Conservation (phyloP, 2,113 vertebrate species). For the Phrynocephalus versicolor region DNA sequence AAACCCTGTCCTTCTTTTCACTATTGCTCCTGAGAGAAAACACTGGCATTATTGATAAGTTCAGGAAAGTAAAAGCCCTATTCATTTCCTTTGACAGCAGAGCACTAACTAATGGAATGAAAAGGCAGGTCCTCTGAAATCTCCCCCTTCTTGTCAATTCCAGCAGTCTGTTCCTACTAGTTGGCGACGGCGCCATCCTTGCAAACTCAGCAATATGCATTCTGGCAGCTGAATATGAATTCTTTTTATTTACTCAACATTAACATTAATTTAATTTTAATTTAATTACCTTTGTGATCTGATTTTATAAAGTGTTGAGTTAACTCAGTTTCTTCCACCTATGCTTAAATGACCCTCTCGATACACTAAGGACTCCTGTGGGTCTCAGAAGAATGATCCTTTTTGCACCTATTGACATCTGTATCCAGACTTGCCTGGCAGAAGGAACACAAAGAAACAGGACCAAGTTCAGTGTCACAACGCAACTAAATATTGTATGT, state of each 20-base stretch:
- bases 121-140: not conserved
- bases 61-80: not conserved
- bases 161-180: not conserved
- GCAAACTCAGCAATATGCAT: not conserved
- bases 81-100: not conserved
- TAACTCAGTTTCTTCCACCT: no score
- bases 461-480: not conserved
- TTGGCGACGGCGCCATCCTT: not conserved
- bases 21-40: not conserved
- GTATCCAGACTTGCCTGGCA: not conserved
- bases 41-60: not conserved
- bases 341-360: not conserved
- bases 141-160: not conserved
- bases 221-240: not conserved
- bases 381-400: no score
- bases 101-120: not conserved
- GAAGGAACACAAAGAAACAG: not conserved
- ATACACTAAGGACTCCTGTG: not conserved
- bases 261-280: not conserved
- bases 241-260: no score
- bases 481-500: not conserved
- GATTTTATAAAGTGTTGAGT: not conserved
- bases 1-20: not conserved
- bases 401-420: not conserved
- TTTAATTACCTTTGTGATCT: not conserved